Evolutionary conservation across 2,113 vertebrate species (phyloP).

Genomic region (Struthidea cinerea): DNA sequence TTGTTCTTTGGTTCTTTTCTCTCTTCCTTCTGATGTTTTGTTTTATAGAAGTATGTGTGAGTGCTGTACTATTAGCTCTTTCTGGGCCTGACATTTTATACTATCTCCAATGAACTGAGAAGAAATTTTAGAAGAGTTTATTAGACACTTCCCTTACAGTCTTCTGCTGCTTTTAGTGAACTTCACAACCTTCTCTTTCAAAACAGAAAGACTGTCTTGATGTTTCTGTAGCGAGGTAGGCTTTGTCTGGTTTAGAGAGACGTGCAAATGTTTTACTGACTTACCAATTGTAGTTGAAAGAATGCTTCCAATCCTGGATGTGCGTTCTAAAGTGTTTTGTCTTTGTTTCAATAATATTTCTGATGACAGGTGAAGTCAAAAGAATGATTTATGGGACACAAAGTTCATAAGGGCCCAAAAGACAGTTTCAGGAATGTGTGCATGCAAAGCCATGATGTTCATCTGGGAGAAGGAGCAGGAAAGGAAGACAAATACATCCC

Average conservation of each 20-base stretch:
- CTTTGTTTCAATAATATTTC: not conserved
- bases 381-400: not conserved
- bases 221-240: not conserved
- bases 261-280: not conserved
- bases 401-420: not conserved
- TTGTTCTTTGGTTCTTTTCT: not conserved
- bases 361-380: not conserved
- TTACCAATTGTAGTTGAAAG: not conserved
- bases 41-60: not conserved
- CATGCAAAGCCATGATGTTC: fast-evolving
- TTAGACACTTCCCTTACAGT: not conserved
- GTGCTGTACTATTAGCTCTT: not conserved
- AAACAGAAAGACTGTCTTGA: not conserved
- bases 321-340: not conserved
- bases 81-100: not conserved
- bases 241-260: not conserved
- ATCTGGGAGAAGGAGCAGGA: not conserved
- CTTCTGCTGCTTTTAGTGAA: not conserved
- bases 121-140: not conserved
- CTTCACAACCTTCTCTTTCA: not conserved
- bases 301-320: not conserved
- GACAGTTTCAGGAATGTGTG: not conserved
- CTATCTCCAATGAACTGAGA: not conserved
- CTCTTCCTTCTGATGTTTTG: not conserved
- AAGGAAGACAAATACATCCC: not conserved